Conservation (phyloP, 2,888 invertebrate genomes). For the Crocallis elinguaria region DNA sequence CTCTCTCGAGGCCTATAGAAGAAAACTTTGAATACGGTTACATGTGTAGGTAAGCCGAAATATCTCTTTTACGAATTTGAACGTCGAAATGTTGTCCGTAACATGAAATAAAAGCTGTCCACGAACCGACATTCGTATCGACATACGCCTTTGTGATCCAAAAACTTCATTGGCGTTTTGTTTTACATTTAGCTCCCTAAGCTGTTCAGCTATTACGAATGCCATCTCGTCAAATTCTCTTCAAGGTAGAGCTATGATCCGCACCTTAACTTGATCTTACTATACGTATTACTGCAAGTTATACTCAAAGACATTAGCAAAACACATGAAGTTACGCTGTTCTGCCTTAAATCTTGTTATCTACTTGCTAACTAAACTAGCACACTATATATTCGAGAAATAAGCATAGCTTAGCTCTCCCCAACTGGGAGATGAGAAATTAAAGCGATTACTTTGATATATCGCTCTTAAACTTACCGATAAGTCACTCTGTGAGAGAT, state of each 20-base stretch:
- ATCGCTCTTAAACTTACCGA: slow-evolving; percentile 80
- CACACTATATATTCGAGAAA: slow-evolving; percentile 66
- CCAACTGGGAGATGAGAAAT: slow-evolving; percentile 81
- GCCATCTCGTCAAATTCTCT: not conserved
- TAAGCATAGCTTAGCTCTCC: slow-evolving; percentile 67
- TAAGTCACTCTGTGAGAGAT: slow-evolving; percentile 79
- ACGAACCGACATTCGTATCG: slow-evolving; percentile 8
- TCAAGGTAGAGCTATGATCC: not conserved
- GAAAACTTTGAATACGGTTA: slow-evolving; percentile 38
- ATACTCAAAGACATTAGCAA: slow-evolving; percentile 32
- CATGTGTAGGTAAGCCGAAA: slow-evolving; percentile 27
- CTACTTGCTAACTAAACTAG: slow-evolving; percentile 50
- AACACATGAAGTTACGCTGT: slow-evolving; percentile 10
- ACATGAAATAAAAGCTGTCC: slow-evolving; percentile 27
- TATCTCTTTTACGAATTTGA: slow-evolving; percentile 34
- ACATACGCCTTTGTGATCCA: slow-evolving; percentile 11
- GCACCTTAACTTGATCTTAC: no score
- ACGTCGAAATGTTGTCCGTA: slow-evolving; percentile 24
- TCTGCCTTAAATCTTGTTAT: slow-evolving; percentile 16
- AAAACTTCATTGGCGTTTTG: not conserved
- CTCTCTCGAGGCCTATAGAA: slow-evolving; percentile 32
- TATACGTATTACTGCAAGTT: not conserved
- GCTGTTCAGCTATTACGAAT: not conserved
- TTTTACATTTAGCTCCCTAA: not conserved
- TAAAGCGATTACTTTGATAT: slow-evolving; percentile 84